A percentile compares a stretch with the other conserved stretches of the same genome.
Evolutionary conservation across 2,113 vertebrate genomes (phyloP).

Genomic region (Thunnus thynnus): DNA sequence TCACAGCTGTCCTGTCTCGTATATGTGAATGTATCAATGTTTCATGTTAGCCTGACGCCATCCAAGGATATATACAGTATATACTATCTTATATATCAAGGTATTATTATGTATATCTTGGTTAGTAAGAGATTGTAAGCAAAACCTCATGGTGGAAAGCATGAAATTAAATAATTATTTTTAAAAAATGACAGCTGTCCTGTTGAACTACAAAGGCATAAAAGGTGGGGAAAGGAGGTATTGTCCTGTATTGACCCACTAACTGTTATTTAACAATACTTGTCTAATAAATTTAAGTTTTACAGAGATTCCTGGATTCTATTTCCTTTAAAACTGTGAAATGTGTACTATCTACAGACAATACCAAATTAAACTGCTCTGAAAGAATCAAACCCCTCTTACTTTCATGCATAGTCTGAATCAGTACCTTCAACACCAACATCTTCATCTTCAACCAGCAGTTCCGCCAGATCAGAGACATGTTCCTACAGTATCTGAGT

Average conservation of each 20-base stretch:
- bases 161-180: too few species aligned
- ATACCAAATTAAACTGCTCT: background rate
- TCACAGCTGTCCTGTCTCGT: background rate
- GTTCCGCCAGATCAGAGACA: conserved; percentile 16
- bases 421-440: background rate
- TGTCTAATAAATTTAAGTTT: background rate
- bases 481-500: background rate
- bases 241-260: too few species aligned
- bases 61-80: too few species aligned
- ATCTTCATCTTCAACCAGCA: background rate
- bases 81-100: too few species aligned
- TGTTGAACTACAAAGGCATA: conserved; percentile 9
- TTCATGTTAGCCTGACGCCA: too few species aligned
- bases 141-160: too few species aligned
- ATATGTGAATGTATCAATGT: too few species aligned
- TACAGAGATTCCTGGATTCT: background rate
- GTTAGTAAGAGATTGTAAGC: too few species aligned
- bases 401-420: background rate
- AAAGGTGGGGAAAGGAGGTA: background rate
- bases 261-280: background rate
- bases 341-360: too few species aligned
- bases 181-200: background rate
- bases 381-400: too few species aligned
- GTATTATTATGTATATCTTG: too few species aligned
- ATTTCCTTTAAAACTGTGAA: background rate